Conservation (phyloP, 2,888 invertebrate species). For the Leucozona laternaria region DNA sequence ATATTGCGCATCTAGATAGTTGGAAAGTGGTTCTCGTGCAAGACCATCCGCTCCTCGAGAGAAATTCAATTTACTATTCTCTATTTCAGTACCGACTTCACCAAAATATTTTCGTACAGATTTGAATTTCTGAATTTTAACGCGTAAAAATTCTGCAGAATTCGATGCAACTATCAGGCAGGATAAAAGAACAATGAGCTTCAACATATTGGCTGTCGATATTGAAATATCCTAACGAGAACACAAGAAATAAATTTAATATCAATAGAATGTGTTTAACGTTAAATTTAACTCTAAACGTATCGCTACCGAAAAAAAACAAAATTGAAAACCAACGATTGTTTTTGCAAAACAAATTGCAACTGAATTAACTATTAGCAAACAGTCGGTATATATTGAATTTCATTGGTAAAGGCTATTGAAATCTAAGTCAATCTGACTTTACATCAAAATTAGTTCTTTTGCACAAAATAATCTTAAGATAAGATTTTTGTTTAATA, state of each 20-base stretch:
- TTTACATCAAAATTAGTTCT: constrained; percentile 10
- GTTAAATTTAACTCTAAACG: not conserved
- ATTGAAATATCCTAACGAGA: not conserved
- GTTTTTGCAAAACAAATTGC: not conserved
- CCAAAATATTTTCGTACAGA: constrained; percentile 89
- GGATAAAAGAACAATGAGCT: constrained; percentile 40
- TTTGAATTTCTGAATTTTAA: constrained; percentile 89
- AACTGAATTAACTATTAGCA: not conserved
- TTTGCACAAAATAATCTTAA: constrained; percentile 21
- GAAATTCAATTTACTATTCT: constrained; percentile 86
- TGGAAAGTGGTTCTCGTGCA: constrained; percentile 93
- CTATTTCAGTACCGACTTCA: constrained; percentile 91
- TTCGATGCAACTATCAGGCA: constrained; percentile 50
- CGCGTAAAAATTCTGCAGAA: constrained; percentile 84
- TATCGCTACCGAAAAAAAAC: not conserved
- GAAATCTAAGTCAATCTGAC: not conserved
- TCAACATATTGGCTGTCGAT: constrained; percentile 34
- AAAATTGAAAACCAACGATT: not conserved
- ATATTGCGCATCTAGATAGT: constrained; percentile 98
- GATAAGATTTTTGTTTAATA: constrained; percentile 11
- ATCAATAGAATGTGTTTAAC: not conserved
- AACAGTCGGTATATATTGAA: not conserved
- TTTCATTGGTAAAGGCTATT: not conserved
- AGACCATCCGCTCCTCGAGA: constrained; percentile 84
- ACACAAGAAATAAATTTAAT: not conserved